phyloP scores from a whole-genome alignment of 2,888 invertebrate species.

The Lasioglossum morio region DNA sequence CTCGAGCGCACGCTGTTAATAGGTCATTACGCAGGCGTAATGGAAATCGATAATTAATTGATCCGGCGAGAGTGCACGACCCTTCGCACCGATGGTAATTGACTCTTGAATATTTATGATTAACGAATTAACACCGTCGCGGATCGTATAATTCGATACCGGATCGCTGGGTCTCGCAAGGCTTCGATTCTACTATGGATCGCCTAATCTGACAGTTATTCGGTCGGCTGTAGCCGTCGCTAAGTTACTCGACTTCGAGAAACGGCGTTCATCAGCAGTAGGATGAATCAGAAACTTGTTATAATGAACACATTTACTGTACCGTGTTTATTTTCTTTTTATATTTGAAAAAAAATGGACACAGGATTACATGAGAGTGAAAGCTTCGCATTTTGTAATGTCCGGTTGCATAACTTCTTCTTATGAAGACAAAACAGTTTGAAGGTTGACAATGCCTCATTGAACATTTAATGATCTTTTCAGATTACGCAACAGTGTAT shows the following conservation, averaged over 20 bases:
- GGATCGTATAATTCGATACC: conserved; percentile 46
- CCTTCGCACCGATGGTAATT: conserved; percentile 70
- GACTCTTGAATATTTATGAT: conserved; percentile 78
- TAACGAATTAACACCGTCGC: conserved; percentile 65
- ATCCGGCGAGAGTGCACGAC: conserved; percentile 62
- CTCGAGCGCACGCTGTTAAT: conserved; percentile 71
- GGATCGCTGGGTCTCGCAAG: not conserved
- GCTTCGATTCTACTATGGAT: conserved; percentile 15
- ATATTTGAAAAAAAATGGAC: not conserved
- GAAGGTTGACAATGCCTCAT: not conserved
- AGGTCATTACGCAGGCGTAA: conserved; percentile 74
- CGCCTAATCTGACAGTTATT: not conserved
- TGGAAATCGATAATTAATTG: conserved; percentile 79
- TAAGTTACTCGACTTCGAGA: conserved; percentile 10
- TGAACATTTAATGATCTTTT: not conserved
- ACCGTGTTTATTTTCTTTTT: not conserved
- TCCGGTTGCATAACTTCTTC: not conserved
- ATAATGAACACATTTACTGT: too few relatives aligned
- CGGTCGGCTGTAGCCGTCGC: conserved; percentile 26
- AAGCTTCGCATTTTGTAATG: not conserved
- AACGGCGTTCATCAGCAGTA: not conserved
- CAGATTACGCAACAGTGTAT: not conserved
- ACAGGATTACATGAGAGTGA: not conserved
- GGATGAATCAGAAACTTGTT: not conserved
- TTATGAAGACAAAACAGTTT: not conserved